Conservation (phyloP, 2,888 invertebrate genomes). For the Calliscelio sp. region DNA sequence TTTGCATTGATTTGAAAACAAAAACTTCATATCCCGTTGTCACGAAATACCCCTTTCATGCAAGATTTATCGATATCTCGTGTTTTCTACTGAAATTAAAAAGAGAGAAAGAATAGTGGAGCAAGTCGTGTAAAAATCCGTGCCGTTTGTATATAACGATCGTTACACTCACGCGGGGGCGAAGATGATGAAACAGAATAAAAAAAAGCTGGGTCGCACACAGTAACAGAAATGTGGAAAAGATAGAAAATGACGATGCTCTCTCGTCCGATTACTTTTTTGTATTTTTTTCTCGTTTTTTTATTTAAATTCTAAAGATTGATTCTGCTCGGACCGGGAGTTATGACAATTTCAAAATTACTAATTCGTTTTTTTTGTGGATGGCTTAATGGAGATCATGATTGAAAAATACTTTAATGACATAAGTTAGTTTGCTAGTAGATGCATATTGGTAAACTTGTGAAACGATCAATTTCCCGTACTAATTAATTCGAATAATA, state of each 20-base stretch:
- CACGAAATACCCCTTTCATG: slow-evolving; percentile 55
- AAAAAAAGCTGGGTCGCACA: slow-evolving; percentile 69
- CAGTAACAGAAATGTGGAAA: slow-evolving; percentile 67
- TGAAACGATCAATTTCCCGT: slow-evolving; percentile 51
- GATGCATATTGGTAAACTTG: slow-evolving; percentile 41
- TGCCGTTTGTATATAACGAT: slow-evolving; percentile 73
- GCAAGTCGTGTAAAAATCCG: slow-evolving; percentile 71
- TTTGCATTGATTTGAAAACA: slow-evolving; percentile 59
- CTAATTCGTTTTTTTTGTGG: slow-evolving; percentile 55
- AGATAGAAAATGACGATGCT: slow-evolving; percentile 73
- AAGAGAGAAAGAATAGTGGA: slow-evolving; percentile 52
- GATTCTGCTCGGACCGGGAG: slow-evolving; percentile 47
- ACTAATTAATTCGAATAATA: background rate
- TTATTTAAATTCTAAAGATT: slow-evolving; percentile 61
- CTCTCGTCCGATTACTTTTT: slow-evolving; percentile 70
- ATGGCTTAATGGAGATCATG: slow-evolving; percentile 48
- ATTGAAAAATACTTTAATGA: slow-evolving; percentile 50
- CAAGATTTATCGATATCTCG: slow-evolving; percentile 68
- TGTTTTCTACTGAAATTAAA: slow-evolving; percentile 67
- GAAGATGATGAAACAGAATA: slow-evolving; percentile 74
- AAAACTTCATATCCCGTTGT: slow-evolving; percentile 55
- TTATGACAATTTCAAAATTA: slow-evolving; percentile 12
- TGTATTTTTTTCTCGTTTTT: slow-evolving; percentile 36
- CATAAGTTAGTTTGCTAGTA: slow-evolving; percentile 49
- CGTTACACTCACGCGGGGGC: slow-evolving; percentile 71